These are phyloP conservation scores for Melanerpes formicivorus DNA, from an alignment of 2,113 vertebrate species.

Conservation along the genomic window DNA sequence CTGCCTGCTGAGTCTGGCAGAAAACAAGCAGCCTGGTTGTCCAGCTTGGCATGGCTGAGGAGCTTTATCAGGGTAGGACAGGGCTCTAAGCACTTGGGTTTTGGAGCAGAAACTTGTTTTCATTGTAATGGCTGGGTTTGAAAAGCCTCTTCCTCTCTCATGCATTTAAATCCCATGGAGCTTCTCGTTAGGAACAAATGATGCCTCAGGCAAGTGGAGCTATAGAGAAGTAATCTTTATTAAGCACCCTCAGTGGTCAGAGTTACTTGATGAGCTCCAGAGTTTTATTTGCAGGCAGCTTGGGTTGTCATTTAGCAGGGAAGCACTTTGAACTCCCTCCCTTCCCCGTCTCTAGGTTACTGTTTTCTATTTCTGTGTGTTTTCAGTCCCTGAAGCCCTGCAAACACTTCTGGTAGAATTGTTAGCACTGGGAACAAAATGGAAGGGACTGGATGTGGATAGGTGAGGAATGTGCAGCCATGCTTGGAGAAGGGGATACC, in stretches of 20 bases:
- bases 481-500: not conserved
- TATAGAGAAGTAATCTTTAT: conserved; percentile 52
- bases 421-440: not conserved
- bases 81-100: not conserved
- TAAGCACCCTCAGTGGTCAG: conserved; percentile 51
- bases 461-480: accelerated
- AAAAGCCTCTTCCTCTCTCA: not conserved
- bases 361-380: not conserved
- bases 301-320: not conserved
- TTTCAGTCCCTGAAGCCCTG: not conserved
- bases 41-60: not conserved
- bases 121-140: not conserved
- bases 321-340: conserved; percentile 16
- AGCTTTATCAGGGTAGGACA: not conserved
- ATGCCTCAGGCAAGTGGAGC: conserved; percentile 50
- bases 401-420: not conserved
- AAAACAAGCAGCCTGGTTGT: not conserved
- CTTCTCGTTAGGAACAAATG: conserved; percentile 57
- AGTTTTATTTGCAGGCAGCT: conserved; percentile 43
- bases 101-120: not conserved
- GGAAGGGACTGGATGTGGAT: not conserved
- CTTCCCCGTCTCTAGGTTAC: not conserved
- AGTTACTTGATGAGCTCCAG: conserved; percentile 43
- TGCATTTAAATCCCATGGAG: conserved; percentile 35
- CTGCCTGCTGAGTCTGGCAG: not conserved